These are phyloP conservation scores for Chlamydotis undulata DNA, from an alignment of 2,113 vertebrate species.

Conservation along the genomic window DNA sequence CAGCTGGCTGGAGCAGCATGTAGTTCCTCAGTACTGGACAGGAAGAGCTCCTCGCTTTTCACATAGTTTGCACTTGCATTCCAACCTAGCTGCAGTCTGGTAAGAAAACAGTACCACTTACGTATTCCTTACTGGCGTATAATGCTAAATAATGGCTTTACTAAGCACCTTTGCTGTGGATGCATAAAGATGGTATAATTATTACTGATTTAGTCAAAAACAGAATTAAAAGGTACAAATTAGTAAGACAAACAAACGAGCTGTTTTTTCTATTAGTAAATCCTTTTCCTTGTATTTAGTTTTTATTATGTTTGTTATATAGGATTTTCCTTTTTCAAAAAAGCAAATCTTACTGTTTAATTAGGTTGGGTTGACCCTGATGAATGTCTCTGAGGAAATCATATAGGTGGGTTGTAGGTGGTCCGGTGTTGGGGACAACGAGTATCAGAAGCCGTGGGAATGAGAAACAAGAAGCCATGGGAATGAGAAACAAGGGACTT, in stretches of 20 bases:
- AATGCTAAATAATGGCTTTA: neutral
- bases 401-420: neutral
- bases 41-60: constrained; percentile 81
- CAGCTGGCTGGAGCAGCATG: constrained; percentile 91
- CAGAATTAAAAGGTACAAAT: neutral
- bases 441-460: too few species aligned
- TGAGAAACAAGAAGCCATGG: too few species aligned
- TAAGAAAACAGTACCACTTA: constrained; percentile 63
- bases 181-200: neutral
- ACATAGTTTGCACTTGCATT: constrained; percentile 94
- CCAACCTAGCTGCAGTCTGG: constrained; percentile 94
- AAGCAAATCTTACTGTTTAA: neutral
- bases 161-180: neutral
- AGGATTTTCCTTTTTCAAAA: neutral
- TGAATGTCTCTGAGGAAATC: neutral
- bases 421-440: neutral
- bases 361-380: neutral
- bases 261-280: neutral
- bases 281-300: neutral
- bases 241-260: neutral
- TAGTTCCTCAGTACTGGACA: constrained; percentile 93
- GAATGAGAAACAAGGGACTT: too few species aligned
- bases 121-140: neutral
- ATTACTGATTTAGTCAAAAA: neutral
- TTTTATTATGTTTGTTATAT: neutral